Evolutionary conservation across 1,140 invertebrate species (phyloP), one percentile per base, ranked within the genome.

Genomic region (Euschistus heros): DNA sequence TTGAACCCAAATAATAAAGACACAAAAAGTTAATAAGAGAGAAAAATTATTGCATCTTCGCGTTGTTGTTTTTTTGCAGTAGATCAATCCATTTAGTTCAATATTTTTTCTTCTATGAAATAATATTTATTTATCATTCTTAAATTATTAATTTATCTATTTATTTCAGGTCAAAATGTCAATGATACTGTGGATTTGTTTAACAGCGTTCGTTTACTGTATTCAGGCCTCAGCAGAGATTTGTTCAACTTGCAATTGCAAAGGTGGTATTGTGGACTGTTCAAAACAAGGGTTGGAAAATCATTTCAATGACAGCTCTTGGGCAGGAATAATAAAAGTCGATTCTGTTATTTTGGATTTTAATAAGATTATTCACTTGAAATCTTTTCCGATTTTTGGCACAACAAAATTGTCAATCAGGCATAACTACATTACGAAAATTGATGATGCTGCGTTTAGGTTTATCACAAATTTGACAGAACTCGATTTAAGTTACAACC

Each of bases 401-500:
- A 33, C 42, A 2, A 60, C 54, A 14, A 42, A 59, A 15, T 52
- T 80, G 22, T 71, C 74, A 10, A 70, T 79, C 2, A 62, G 67
- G 3, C 62, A 75, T 37, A 82, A 82, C 70, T 70, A 72, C 4
- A 86, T 90, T 26, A 73, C 71, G 2, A 73, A 70, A 5, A 85
- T 90, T 47, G 79, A 79, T 8, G 69, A 76, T 15, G 75, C 72
- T 0, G 81, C 81, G 8, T 90, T 90, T 69, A 77, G 76, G 59
- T 76, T 83, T 67, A 72, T 89, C 8, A 79, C 79, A 50, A 75
- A 81, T 63, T 77, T 89, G 68, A 74, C 73, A 3, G 78, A 79
- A 50, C 71, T 90, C 14, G 84, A 88, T 73, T 72, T 90, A 60
- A 86, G 84, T 66, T 73, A 83, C 65, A 89, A 90, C 72, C 75